phyloP scores from a whole-genome alignment of 2,797 vertebrate species.

The Paguma larvata region DNA sequence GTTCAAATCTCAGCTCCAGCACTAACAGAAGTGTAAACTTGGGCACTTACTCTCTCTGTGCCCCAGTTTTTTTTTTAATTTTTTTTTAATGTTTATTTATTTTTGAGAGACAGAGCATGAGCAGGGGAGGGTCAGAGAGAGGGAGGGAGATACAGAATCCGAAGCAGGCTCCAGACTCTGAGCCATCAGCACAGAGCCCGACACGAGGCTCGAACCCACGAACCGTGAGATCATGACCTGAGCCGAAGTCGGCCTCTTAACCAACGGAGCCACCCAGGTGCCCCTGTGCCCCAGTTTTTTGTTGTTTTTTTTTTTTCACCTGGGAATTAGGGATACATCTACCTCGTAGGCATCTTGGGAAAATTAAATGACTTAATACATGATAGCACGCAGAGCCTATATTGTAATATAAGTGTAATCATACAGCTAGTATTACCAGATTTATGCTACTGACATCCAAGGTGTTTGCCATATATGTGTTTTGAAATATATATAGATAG shows the following conservation, averaged over 20 bases:
- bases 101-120: too few relatives aligned
- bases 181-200: too few relatives aligned
- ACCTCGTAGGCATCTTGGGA: neutral
- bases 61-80: neutral
- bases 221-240: too few relatives aligned
- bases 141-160: too few relatives aligned
- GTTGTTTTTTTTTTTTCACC: neutral
- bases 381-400: neutral
- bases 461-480: neutral
- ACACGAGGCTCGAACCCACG: too few relatives aligned
- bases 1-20: neutral
- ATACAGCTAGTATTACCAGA: neutral
- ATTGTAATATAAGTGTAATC: neutral
- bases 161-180: too few relatives aligned
- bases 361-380: neutral
- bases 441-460: neutral
- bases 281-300: neutral
- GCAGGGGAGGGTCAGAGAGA: too few relatives aligned
- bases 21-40: neutral
- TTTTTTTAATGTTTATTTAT: too few relatives aligned
- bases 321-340: neutral
- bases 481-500: neutral
- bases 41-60: neutral
- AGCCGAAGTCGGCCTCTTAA: too few relatives aligned
- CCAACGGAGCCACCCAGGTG: too few relatives aligned